Percentiles rank a stretch among this genome's conserved stretches.
Evolutionary conservation across 2,113 vertebrate species (phyloP).

Genomic region (Mixornis gularis): DNA sequence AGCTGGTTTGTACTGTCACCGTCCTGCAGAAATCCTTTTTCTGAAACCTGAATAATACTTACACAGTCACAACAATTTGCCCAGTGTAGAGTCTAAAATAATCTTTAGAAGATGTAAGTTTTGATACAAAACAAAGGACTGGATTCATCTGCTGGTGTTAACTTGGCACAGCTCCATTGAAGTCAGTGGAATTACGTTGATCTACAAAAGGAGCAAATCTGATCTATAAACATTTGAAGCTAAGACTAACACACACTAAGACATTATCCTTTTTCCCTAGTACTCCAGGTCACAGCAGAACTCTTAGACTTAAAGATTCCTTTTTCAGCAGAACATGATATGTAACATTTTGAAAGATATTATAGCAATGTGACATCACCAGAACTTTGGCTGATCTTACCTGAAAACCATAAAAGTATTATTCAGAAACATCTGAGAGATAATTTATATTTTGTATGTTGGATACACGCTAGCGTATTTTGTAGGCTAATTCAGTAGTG

Average conservation of each 20-base stretch:
- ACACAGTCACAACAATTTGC: not conserved
- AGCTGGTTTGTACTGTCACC: not conserved
- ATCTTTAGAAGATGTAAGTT: not conserved
- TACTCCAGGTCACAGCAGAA: not conserved
- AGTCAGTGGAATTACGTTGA: not conserved
- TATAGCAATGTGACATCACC: not conserved
- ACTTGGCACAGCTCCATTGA: not conserved
- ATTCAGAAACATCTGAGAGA: not conserved
- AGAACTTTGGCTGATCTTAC: not conserved
- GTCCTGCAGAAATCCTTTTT: not conserved
- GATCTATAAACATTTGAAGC: not conserved
- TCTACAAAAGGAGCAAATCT: not conserved
- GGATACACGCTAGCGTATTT: not conserved
- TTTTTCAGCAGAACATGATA: not conserved
- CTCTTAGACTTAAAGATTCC: not conserved
- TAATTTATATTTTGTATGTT: not conserved
- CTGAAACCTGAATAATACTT: not conserved
- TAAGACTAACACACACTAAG: not conserved
- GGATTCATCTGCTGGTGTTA: not conserved
- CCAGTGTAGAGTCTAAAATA: not conserved
- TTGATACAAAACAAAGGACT: not conserved
- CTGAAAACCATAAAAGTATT: not conserved
- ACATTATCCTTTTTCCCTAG: not conserved
- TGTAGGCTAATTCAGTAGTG: constrained; percentile 4
- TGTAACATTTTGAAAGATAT: not conserved